phyloP scores from a whole-genome alignment of 2,797 vertebrate genomes.

The Cryptoblepharus egeriae region DNA sequence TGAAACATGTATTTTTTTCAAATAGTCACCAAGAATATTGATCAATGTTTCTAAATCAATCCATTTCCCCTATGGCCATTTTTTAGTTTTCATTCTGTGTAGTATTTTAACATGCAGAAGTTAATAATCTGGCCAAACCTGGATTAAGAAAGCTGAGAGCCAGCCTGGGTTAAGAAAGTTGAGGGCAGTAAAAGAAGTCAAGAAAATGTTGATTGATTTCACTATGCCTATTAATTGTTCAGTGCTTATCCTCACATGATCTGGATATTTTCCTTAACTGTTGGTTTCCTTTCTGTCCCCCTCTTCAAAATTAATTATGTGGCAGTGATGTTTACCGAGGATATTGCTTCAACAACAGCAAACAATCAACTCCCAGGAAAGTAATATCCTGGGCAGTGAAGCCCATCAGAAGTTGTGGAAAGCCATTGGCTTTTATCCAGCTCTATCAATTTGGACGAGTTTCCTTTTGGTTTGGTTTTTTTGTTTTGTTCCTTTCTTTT shows the following conservation, averaged over 20 bases:
- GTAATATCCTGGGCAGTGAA: neutral
- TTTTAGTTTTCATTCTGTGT: neutral
- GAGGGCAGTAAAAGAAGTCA: neutral
- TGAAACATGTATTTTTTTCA: neutral
- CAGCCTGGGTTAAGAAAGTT: neutral
- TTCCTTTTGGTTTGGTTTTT: neutral
- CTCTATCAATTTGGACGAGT: neutral
- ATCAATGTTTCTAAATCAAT: neutral
- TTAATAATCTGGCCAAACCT: neutral
- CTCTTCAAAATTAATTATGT: constrained; percentile 25
- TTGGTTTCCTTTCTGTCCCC: constrained; percentile 10
- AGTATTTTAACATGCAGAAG: neutral
- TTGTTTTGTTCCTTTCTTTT: constrained; percentile 23
- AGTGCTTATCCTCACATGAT: neutral
- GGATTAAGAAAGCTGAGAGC: neutral
- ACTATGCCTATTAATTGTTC: constrained; percentile 2
- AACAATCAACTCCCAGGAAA: neutral
- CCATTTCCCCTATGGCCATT: neutral
- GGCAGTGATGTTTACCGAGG: neutral
- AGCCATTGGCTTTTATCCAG: neutral
- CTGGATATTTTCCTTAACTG: constrained; percentile 5
- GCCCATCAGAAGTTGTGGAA: neutral
- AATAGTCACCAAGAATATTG: neutral
- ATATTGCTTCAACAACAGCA: neutral
- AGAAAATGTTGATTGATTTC: constrained; percentile 16